phyloP scores from a whole-genome alignment of 2,797 vertebrate genomes.

The Lutjanus campechanus region DNA sequence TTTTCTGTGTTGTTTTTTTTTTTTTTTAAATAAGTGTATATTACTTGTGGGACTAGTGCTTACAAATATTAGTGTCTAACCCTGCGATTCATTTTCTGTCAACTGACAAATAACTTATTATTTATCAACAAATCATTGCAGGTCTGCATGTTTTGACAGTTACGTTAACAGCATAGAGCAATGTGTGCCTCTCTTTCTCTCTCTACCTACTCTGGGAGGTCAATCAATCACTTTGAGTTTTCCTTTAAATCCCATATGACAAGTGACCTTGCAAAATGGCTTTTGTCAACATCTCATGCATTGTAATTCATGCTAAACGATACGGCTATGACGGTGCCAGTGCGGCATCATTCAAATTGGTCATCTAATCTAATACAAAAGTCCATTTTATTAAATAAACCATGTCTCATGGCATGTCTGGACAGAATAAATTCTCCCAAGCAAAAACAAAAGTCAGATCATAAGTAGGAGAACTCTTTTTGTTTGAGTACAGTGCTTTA shows the following conservation, averaged over 20 bases:
- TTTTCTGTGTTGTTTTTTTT: no score
- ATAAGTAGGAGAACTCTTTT: constrained; percentile 29
- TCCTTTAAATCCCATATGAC: constrained; percentile 73
- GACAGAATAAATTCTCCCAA: constrained; percentile 48
- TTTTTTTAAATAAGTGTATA: no score
- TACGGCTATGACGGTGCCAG: constrained; percentile 58
- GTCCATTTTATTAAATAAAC: constrained; percentile 74
- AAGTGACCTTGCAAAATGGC: constrained; percentile 79
- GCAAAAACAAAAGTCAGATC: constrained; percentile 45
- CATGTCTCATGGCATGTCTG: constrained; percentile 56
- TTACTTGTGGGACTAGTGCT: no score
- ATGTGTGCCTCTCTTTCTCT: not conserved
- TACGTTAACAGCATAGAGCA: constrained; percentile 16
- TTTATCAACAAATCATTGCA: constrained; percentile 2
- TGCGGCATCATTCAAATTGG: constrained; percentile 68
- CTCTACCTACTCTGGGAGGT: constrained; percentile 33
- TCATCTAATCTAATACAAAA: constrained; percentile 72
- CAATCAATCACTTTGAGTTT: constrained; percentile 70
- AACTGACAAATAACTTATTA: constrained; percentile 8
- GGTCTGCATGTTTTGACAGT: not conserved
- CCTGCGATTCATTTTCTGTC: constrained; percentile 8
- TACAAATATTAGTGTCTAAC: no score
- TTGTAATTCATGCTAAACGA: constrained; percentile 73
- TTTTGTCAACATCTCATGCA: constrained; percentile 75
- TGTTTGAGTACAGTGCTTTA: constrained; percentile 33